Evolutionary conservation across 2,797 vertebrate species (phyloP).

Genomic region (Notolabrus celidotus): DNA sequence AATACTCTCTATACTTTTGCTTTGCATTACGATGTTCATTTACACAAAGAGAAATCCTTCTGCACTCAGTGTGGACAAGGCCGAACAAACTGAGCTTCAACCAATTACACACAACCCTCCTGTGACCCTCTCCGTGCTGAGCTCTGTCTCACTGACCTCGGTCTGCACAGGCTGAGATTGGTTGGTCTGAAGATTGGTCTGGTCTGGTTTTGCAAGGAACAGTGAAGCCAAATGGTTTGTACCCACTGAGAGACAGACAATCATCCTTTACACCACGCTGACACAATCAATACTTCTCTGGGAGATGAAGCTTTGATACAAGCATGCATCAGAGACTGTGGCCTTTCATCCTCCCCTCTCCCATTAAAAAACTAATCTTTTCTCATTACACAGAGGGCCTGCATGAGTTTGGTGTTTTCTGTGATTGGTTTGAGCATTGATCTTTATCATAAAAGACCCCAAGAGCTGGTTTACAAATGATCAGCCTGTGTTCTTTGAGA

Average conservation of each 20-base stretch:
- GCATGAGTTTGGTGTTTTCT: slow-evolving; percentile 33
- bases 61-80: slow-evolving; percentile 30
- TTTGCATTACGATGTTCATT: slow-evolving; percentile 40
- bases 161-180: neutral
- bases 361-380: slow-evolving; percentile 55
- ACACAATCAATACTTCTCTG: slow-evolving; percentile 52
- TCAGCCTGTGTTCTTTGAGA: slow-evolving; percentile 7
- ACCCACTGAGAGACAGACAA: neutral
- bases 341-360: slow-evolving; percentile 58
- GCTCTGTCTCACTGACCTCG: slow-evolving; percentile 29
- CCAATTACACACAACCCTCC: slow-evolving; percentile 33
- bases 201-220: slow-evolving; percentile 1
- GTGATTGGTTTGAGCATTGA: slow-evolving; percentile 38
- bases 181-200: slow-evolving; percentile 2
- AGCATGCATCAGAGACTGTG: slow-evolving; percentile 52
- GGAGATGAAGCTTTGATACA: slow-evolving; percentile 44
- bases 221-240: slow-evolving; percentile 14
- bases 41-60: slow-evolving; percentile 39
- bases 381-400: slow-evolving; percentile 43
- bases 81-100: slow-evolving; percentile 26
- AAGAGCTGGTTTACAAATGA: slow-evolving; percentile 28
- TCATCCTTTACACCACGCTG: slow-evolving; percentile 25
- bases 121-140: slow-evolving; percentile 9
- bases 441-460: slow-evolving; percentile 22
- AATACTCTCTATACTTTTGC: neutral